Conservation (phyloP, 1,140 invertebrate genomes). For the Bombus haemorrhoidalis region DNA sequence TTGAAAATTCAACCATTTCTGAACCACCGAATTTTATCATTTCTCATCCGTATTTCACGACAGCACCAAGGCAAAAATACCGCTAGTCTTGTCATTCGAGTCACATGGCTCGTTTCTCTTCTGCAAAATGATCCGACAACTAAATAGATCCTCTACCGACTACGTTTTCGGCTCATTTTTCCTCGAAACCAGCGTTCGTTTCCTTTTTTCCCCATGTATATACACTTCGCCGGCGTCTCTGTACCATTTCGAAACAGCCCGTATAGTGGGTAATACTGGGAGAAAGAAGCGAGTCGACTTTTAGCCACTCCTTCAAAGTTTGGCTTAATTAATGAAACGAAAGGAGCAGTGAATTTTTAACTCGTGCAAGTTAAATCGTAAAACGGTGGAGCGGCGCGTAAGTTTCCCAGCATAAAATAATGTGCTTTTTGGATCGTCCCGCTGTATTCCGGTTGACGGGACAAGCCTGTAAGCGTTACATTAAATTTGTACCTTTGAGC, state of each 20-base stretch:
- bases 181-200: neutral
- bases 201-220: neutral
- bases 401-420: neutral
- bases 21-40: constrained; percentile 4
- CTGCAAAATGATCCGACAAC: constrained; percentile 30
- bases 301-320: constrained; percentile 33
- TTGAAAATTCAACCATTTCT: neutral
- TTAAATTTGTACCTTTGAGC: neutral
- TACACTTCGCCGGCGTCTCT: neutral
- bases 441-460: neutral
- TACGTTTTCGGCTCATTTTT: constrained; percentile 17
- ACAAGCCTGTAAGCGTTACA: neutral
- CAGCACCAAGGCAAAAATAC: neutral
- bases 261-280: too few species aligned
- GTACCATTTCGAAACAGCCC: neutral
- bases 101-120: constrained; percentile 21
- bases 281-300: constrained; percentile 30
- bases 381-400: neutral
- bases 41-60: neutral
- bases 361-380: neutral
- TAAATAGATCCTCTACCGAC: neutral
- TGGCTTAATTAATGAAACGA: constrained; percentile 31
- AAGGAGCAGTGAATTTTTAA: constrained; percentile 8
- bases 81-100: neutral
- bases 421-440: neutral